These are phyloP conservation scores for Arrhopalites spinosus DNA, from an alignment of 2,888 invertebrate genomes.

Conservation along the genomic window DNA sequence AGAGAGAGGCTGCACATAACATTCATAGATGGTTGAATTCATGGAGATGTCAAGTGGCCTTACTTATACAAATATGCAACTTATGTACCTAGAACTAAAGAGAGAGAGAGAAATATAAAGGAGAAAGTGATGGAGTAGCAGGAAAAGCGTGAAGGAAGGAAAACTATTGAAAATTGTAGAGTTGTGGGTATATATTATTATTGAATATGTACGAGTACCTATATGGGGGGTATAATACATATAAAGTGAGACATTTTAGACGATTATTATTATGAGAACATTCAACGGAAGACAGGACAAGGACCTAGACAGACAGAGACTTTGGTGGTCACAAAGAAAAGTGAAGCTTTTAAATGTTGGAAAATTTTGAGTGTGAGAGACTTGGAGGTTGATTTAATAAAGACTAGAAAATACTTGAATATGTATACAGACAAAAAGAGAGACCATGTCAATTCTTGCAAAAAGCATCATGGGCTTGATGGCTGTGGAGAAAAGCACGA, in stretches of 20 bases:
- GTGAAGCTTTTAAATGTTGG: constrained; percentile 21
- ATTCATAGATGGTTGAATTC: no score
- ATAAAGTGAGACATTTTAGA: not conserved
- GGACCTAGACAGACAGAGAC: constrained; percentile 3
- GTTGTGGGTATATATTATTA: no score
- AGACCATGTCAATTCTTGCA: constrained; percentile 20
- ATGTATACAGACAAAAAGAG: not conserved
- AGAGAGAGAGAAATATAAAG: no score
- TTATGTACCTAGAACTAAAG: no score
- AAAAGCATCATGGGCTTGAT: not conserved
- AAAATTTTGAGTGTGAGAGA: constrained; percentile 9
- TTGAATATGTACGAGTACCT: no score
- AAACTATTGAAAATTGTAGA: not conserved
- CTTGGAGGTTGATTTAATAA: constrained; percentile 5
- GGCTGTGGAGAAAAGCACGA: constrained; percentile 1
- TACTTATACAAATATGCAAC: no score
- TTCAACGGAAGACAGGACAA: not conserved
- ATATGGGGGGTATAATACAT: no score
- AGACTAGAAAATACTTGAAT: not conserved
- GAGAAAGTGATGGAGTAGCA: constrained; percentile 10
- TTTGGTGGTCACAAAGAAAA: constrained; percentile 22
- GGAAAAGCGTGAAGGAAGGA: not conserved
- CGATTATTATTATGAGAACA: constrained; percentile 11
- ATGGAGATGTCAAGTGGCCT: no score
- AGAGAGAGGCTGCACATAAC: no score